Base-by-base conservation (phyloP, 2,888 invertebrate species). In the Chorisops tibialis region DNA sequence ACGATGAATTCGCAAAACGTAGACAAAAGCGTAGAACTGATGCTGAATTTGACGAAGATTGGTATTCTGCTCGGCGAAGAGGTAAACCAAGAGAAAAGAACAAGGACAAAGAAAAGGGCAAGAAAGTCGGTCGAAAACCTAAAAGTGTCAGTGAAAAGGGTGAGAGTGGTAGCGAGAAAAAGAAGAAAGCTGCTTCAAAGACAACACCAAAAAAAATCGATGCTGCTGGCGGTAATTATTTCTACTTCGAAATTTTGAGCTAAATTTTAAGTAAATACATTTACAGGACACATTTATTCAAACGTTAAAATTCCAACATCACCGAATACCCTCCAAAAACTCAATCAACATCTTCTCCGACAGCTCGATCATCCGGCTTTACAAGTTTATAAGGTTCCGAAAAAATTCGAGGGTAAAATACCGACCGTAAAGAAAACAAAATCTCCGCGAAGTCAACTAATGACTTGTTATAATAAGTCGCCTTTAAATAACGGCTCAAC, bases 21-120 rank as follows among this genome's bases (percentile, higher is more conserved):
- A 72, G 71, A 62, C 72, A 73, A 60, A 75, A 75, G 70, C 73
- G 76, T 61, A 75, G 72, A 68, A 73, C 72, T 50, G 75, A 77
- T 65, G 74, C 76, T 50, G 78, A 79, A 65, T 77, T 77, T 65
- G 79, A 79, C 68, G 78, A 79, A 65, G 79, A 79, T 69, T 79
- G 79, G 79, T 71, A 72, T 65, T 71, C 71, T 16, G 74, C 72
- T 63, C 73, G 74, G 3, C 39, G 39, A 59, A 62, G 48, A 4
- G 39, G 19, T 3, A 37, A 9, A 16, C 1, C 21, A 5, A 21
- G n/a, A 24, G 39, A 14, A 52, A 39, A 21, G 38, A 7, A 16
- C 16, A 9, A 1, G 7, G 16, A 43, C 9, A 30, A 16, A 43
- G 2, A 7, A 43, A n/a, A 7, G 4, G 50, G 68, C 24, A 24